Percentiles rank a stretch among this genome's conserved stretches.
Evolutionary conservation across 30 jellyfish, hydroid and myxozoan genomes (phyloP).

Genomic region (Cassiopea andromeda): DNA sequence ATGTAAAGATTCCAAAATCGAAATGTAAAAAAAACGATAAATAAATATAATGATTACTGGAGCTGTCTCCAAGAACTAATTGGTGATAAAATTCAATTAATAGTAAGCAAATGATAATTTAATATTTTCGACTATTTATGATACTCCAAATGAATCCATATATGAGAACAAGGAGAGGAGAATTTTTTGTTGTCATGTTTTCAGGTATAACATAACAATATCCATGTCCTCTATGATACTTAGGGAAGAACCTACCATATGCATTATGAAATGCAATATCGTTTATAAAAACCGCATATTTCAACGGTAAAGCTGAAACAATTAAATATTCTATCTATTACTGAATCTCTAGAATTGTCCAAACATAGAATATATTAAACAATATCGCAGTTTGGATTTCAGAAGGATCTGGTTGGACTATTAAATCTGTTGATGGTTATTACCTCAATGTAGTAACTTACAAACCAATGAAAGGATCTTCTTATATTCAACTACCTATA

Average conservation of each 20-base stretch:
- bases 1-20: background rate
- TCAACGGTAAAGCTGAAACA: slow-evolving; percentile 8
- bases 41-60: background rate
- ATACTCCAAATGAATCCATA: no score
- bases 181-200: no score
- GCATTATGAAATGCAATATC: background rate
- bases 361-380: background rate
- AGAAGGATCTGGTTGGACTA: background rate
- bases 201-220: no score
- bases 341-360: background rate
- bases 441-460: background rate
- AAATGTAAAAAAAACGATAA: background rate
- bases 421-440: background rate
- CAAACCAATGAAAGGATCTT: slow-evolving; percentile 44
- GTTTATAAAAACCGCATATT: slow-evolving; percentile 38
- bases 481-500: slow-evolving; percentile 56
- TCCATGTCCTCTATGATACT: no score
- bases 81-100: background rate
- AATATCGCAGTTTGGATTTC: background rate
- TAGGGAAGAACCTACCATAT: slow-evolving; percentile 9
- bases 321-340: background rate
- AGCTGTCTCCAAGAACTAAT: background rate
- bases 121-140: no score
- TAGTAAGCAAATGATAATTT: no score
- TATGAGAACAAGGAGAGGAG: no score